Evolutionary conservation across 2,113 vertebrate species (phyloP), one percentile per base, ranked within the genome.

Genomic region (Daubentonia madagascariensis): DNA sequence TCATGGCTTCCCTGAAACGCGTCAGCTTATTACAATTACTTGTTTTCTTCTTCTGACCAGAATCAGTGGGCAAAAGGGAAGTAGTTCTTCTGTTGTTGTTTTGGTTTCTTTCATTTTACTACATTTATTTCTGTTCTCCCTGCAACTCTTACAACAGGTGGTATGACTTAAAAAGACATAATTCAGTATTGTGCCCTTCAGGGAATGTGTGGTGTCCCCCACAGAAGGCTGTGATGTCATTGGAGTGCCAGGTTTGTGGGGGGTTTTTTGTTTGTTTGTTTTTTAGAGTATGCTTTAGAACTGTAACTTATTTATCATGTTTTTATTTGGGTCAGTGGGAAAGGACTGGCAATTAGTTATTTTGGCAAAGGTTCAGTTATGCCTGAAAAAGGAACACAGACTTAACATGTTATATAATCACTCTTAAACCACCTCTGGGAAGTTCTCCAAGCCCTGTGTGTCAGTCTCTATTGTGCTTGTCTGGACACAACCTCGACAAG

Each of bases 301-400:
- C 85, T 65, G n/a, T 81, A 25, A 40, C 76, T 79, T 59, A 72
- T 89, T 87, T 59, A 67, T 61, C 22, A 25, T 52, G 76, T 89
- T 94, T 95, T 91, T 89, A 72, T 95, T 89, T 89, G 97, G 95
- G 92, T 96, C 96, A 81, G 83, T 91, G 92, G 75, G 94, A 91
- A 89, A 93, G 84, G 92, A 68, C 12, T 14, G 76, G 78, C 86
- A 86, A 72, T 89, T 61, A 85, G 67, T 72, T 93, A 57, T 68
- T 43, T 54, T 94, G 96, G 96, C 96, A 85, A 35, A 75, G 17
- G 59, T 85, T 97, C 91, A 90, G 70, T 59, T 65, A 57, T 83
- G 68, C 91, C 87, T 87, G 83, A 76, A 85, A 89, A 94, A 76
- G 80, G 94, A 94, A 40, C 93, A 75, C 61, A 68, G 85, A 89